phyloP scores from a whole-genome alignment of 2,888 invertebrate species.

The Schizotus pectinicornis region DNA sequence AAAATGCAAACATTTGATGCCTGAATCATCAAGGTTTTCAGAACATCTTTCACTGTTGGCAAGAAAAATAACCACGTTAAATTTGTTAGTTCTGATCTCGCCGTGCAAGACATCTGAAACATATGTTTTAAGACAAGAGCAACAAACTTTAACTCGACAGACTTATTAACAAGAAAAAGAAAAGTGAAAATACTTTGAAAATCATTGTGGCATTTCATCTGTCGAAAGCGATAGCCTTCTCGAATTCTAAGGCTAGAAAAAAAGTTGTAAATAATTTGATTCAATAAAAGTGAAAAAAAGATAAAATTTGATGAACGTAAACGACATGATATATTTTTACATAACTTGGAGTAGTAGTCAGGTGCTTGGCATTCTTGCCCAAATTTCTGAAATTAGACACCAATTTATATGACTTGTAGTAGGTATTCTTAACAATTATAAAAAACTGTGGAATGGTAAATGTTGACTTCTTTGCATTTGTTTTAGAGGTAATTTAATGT shows the following conservation, averaged over 20 bases:
- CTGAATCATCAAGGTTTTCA: constrained; percentile 23
- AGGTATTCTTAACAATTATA: constrained; percentile 82
- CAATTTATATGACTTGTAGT: constrained; percentile 78
- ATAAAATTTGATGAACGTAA: too few species aligned
- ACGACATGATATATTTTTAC: too few species aligned
- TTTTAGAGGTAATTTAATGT: constrained; percentile 76
- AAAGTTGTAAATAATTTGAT: too few species aligned
- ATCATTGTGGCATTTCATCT: constrained; percentile 7
- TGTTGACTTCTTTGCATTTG: constrained; percentile 81
- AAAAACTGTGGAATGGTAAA: constrained; percentile 84
- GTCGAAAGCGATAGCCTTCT: too few species aligned
- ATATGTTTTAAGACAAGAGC: not conserved
- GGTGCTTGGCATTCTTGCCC: constrained; percentile 75
- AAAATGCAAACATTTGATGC: constrained; percentile 36
- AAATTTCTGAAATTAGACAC: constrained; percentile 83
- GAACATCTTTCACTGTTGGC: constrained; percentile 29
- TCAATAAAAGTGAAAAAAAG: too few species aligned
- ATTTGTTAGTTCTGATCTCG: constrained; percentile 15
- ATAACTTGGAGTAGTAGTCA: too few species aligned
- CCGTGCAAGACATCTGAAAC: not conserved
- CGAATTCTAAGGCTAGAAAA: too few species aligned
- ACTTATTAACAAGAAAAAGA: not conserved
- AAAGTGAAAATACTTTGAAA: constrained; percentile 15
- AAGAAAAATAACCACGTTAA: constrained; percentile 41
- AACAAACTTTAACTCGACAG: not conserved